Base-by-base conservation (phyloP, 2,888 invertebrate species). In the Dromius quadrimaculatus region DNA sequence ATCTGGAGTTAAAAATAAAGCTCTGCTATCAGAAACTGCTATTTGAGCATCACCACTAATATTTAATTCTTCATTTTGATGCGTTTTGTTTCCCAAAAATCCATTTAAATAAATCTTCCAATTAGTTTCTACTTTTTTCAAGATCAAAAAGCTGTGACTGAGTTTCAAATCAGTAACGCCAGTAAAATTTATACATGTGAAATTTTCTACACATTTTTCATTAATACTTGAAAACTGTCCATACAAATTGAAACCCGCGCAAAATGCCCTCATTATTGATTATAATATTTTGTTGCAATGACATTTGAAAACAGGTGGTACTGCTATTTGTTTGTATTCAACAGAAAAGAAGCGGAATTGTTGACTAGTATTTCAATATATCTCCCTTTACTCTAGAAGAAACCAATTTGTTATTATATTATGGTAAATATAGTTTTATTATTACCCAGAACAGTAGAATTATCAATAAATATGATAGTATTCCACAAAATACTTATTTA, bases 171-270 rank as follows among this genome's bases (percentile, higher is more conserved):
- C 72, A 13, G 68, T 68, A 69, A 79, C 72, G 57, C 73, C 73
- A 66, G 76, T 74, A 63, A 74, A 74, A 22, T 74, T 63, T 34
- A 74, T 73, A 43, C 73, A 73, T 38, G 71, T 76, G 71, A 81
- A 79, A 22, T 73, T 73, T 63, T 76, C 72, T 19, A 80, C 71
- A 47, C 73, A 59, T 28, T 76, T 43, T 59, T 73, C 71, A 50
- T 73, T 71, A 43, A 65, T 59, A 13, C 74, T 72, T 62, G 71
- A 68, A 65, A 79, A 76, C 73, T 83, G 82, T 32, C 78, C 78
- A 76, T 81, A 82, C 64, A 82, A 76, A 78, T 83, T 83, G 71
- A 81, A 82, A 61, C 83, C 83, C 59, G 76, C 78, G 74, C 78
- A 80, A 74, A 77, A 78, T 34, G 83, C 77, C 73, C 76, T 81